Evolutionary conservation across 2,113 vertebrate genomes (phyloP), one percentile per base, ranked within the genome.

Genomic region (Ptilorrhoa leucosticta): DNA sequence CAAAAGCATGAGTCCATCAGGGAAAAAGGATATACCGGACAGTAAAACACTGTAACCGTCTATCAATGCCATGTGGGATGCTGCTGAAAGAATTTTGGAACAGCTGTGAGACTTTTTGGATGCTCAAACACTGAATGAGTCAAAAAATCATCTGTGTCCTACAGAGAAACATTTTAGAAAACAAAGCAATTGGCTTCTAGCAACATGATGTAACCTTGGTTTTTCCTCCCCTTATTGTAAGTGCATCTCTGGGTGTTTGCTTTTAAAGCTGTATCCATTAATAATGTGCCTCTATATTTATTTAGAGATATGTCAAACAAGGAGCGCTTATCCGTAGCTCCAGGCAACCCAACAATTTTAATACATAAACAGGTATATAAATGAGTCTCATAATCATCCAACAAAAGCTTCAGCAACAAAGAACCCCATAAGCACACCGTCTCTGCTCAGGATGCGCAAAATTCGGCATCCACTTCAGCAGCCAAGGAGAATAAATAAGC

Each of bases 81-180:
- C 83, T 93, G 95, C 90, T 96, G 96, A 97, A 96, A 97, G 94
- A 97, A 96, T 88, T 88, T 82, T 97, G 97, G 95, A 97, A 96
- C 68, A 83, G 78, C 75, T 20, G 2, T 78, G 88, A 96, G 92
- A 95, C 94, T 93, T 94, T 89, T 39, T 95, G 95, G 93, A 97
- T 94, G 90, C 64, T 93, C 65, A 88, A 80, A 94, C 22, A 31
- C 66, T 81, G 88, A 95, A 95, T 96, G 95, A 97, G 81, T 97
- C 90, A 96, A 95, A 95, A 96, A 93, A 94, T 97, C 93, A 96
- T 97, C 90, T 94, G 90, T 84, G 94, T 90, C 90, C 95, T 93
- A 82, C 93, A 83, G 71, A 95, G 87, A 93, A 96, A 90, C 71
- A 60, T 87, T 96, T 93, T 66, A 95, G 91, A 97, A 97, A 94